Percentiles rank a stretch among this genome's conserved stretches.
These are phyloP conservation scores for Polyommatus iphigenia DNA, from an alignment of 2,888 invertebrate species.

Conservation along the genomic window DNA sequence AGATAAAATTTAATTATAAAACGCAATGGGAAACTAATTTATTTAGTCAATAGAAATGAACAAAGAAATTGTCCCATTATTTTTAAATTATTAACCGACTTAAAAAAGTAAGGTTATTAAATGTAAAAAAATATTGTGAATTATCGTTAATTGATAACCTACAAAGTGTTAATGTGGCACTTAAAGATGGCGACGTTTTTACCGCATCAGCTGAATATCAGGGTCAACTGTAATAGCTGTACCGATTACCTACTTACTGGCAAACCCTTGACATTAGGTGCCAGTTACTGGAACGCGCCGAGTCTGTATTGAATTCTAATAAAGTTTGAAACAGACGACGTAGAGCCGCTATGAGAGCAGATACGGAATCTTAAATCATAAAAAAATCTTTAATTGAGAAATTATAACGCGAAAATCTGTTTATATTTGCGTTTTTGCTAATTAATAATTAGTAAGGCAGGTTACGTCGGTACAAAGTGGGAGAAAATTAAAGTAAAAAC, in stretches of 20 bases:
- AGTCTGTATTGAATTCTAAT: not conserved
- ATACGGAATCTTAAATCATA: not conserved
- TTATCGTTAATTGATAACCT: not conserved
- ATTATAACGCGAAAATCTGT: not conserved
- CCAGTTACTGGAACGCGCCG: not conserved
- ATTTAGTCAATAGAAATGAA: not conserved
- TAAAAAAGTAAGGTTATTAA: no score
- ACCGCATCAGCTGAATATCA: conserved; percentile 17
- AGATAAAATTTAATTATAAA: not conserved
- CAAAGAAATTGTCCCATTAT: not conserved
- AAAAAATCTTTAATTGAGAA: not conserved
- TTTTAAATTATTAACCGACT: not conserved
- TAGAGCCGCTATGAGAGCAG: not conserved
- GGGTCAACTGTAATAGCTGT: conserved; percentile 13
- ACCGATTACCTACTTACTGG: conserved; percentile 21
- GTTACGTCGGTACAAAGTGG: conserved; percentile 27
- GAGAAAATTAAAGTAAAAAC: conserved; percentile 49
- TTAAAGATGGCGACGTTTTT: not conserved
- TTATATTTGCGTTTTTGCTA: conserved; percentile 3
- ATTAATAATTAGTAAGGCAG: conserved; percentile 17
- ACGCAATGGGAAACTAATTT: not conserved
- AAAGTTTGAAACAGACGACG: not conserved
- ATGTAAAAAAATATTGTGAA: not conserved
- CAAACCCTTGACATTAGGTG: conserved; percentile 14
- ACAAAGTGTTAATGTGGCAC: not conserved